These are phyloP conservation scores for Isichthys henryi DNA, from an alignment of 2,113 vertebrate genomes.

Conservation along the genomic window DNA sequence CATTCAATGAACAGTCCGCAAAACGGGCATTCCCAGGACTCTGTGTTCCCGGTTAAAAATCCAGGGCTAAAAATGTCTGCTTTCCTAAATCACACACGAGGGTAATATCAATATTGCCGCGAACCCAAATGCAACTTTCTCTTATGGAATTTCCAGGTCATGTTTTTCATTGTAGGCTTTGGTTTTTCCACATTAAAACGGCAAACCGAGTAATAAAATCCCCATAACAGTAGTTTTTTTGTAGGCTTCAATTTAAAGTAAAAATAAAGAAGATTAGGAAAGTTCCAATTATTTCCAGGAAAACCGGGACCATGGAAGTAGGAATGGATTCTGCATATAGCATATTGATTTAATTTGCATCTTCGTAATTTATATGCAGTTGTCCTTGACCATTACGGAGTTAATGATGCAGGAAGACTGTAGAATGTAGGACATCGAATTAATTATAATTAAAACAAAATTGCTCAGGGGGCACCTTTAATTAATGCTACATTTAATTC, in stretches of 20 bases:
- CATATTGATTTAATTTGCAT: not conserved
- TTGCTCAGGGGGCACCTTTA: not conserved
- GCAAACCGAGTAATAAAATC: not conserved
- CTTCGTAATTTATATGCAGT: not conserved
- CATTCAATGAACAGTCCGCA: conserved; percentile 8
- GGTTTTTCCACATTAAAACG: not conserved
- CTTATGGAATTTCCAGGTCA: not conserved
- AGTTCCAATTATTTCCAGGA: not conserved
- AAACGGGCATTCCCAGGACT: not conserved
- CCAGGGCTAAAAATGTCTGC: conserved; percentile 1
- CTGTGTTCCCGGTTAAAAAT: not conserved
- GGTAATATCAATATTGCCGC: conserved; percentile 2
- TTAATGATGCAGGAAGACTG: not conserved
- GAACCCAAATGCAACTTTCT: not conserved
- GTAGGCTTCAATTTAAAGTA: not conserved
- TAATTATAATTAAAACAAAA: not conserved
- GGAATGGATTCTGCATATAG: not conserved
- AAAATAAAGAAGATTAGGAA: not conserved
- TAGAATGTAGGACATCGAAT: not conserved
- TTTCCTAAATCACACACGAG: not conserved
- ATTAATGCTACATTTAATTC: not conserved
- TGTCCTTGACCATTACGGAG: not conserved
- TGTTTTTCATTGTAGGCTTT: not conserved
- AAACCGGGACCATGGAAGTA: not conserved
- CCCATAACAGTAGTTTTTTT: not conserved